Percentiles rank a stretch among this genome's conserved stretches.
Conservation (phyloP, 2,888 invertebrate species). For the Erannis defoliaria region DNA sequence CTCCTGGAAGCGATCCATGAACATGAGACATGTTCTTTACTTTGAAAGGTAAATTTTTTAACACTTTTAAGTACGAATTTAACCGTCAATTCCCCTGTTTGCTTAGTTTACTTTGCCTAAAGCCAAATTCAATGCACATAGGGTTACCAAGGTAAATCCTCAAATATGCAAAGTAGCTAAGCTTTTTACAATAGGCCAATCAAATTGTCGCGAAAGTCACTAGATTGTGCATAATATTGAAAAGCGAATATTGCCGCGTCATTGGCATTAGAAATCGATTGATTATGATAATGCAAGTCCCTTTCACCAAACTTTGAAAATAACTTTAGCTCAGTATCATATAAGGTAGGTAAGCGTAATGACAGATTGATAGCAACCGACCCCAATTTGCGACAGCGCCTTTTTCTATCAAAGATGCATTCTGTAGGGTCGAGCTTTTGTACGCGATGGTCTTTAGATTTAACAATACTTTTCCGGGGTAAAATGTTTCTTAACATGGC, state of each 20-base stretch:
- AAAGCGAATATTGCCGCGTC: constrained; percentile 4
- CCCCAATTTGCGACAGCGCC: not conserved
- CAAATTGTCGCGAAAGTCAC: constrained; percentile 11
- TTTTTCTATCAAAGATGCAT: not conserved
- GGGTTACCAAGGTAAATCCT: not conserved
- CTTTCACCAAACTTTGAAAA: constrained; percentile 13
- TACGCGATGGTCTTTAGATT: no score
- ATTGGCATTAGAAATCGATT: constrained; percentile 12
- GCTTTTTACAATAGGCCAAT: constrained; percentile 22
- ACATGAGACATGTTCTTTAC: no score
- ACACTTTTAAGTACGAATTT: no score
- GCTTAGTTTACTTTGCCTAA: no score
- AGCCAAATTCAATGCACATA: no score
- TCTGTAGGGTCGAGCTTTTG: not conserved
- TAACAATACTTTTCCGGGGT: no score
- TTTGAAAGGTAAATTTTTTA: no score
- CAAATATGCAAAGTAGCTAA: constrained; percentile 11
- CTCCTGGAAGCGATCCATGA: no score
- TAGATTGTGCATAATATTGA: constrained; percentile 3
- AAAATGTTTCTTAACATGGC: no score
- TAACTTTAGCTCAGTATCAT: not conserved
- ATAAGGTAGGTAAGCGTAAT: not conserved
- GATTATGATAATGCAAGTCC: constrained; percentile 17
- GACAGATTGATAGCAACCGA: constrained; percentile 9
- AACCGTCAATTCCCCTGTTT: no score